Evolutionary conservation across 2,797 vertebrate genomes (phyloP).

Genomic region (Acridotheres tristis): DNA sequence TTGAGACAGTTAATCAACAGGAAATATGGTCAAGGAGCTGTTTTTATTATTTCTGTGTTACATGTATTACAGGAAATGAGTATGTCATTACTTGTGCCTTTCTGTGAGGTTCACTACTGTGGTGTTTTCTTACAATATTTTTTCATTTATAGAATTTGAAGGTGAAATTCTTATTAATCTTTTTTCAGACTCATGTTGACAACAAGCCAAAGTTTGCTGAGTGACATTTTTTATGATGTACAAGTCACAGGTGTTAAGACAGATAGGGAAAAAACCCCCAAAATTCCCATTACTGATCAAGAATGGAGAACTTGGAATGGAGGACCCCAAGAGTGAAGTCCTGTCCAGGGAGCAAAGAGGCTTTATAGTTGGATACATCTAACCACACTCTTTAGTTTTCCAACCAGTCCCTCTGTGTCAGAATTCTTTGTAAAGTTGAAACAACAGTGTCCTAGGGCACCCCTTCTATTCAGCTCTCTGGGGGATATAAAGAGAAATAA

Average conservation of each 20-base stretch:
- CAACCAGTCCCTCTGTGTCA: neutral
- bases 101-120: neutral
- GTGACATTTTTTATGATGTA: neutral
- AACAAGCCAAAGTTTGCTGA: neutral
- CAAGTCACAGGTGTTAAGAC: neutral
- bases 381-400: neutral
- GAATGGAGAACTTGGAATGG: neutral
- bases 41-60: neutral
- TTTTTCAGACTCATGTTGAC: neutral
- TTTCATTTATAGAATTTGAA: neutral
- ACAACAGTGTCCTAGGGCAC: neutral
- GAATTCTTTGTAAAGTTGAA: neutral
- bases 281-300: neutral
- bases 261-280: accelerated
- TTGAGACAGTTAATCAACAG: neutral
- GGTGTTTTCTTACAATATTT: neutral
- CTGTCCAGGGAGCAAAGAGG: neutral
- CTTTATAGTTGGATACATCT: neutral
- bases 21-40: neutral
- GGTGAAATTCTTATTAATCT: neutral
- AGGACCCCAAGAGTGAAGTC: neutral
- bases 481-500: neutral
- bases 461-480: neutral
- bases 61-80: neutral
- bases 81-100: neutral